phyloP scores from a whole-genome alignment of 2,797 vertebrate species.

The Notoglanidium macrostoma region DNA sequence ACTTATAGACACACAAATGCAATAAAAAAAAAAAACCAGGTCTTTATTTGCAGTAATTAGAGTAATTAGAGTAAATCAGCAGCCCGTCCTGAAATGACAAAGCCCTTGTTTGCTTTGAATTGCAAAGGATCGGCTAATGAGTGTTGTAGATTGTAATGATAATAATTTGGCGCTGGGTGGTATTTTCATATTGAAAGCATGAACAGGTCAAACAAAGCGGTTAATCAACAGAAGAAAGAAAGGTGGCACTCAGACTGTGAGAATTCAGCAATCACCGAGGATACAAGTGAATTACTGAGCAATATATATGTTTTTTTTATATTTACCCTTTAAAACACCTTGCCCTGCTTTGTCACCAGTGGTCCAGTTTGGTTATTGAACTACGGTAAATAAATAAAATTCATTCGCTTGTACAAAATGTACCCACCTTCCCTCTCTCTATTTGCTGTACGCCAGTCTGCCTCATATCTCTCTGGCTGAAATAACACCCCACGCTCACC shows the following conservation, averaged over 20 bases:
- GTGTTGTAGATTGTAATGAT: background rate
- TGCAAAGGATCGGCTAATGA: background rate
- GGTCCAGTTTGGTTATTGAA: background rate
- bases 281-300: too few relatives aligned
- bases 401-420: background rate
- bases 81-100: background rate
- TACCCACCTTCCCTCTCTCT: background rate
- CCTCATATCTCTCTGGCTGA: background rate
- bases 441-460: background rate
- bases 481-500: slow-evolving; percentile 1
- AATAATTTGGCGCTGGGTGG: background rate
- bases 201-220: background rate
- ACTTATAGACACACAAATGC: background rate
- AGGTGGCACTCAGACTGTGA: background rate
- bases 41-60: background rate
- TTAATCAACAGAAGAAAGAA: background rate
- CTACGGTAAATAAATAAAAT: background rate
- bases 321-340: too few relatives aligned
- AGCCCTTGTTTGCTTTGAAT: background rate
- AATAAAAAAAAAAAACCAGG: background rate
- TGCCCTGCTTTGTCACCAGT: background rate
- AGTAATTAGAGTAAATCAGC: background rate
- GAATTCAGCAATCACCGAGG: background rate
- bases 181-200: background rate
- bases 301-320: too few relatives aligned